phyloP scores from a whole-genome alignment of 30 jellyfish, hydroid and myxozoan species.

The Haliclystus octoradiatus region DNA sequence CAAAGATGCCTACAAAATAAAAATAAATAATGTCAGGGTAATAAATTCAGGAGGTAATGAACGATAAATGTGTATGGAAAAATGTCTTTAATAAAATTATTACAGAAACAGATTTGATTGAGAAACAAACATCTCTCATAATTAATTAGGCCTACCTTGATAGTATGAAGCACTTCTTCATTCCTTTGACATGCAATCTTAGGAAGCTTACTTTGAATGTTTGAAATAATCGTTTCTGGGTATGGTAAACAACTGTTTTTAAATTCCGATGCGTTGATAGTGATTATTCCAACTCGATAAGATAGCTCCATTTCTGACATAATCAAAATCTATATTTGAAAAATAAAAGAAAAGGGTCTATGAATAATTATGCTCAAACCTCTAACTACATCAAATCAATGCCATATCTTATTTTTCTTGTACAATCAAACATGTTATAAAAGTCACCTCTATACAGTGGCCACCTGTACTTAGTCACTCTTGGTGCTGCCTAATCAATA shows the following conservation, averaged over 20 bases:
- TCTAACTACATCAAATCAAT: too few species aligned
- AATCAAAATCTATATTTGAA: not conserved
- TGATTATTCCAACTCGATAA: not conserved
- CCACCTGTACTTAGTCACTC: too few species aligned
- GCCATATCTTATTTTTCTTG: too few species aligned
- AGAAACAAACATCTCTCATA: too few species aligned
- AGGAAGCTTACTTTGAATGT: slow-evolving; percentile 45
- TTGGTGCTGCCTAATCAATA: too few species aligned
- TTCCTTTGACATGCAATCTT: slow-evolving; percentile 45
- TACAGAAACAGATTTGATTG: too few species aligned
- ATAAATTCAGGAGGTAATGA: too few species aligned
- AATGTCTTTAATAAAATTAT: not conserved
- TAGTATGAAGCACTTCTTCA: slow-evolving; percentile 47
- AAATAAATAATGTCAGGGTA: too few species aligned
- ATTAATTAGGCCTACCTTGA: slow-evolving; percentile 73
- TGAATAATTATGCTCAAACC: too few species aligned
- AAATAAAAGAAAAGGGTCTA: not conserved
- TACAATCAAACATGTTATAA: too few species aligned
- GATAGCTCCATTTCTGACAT: not conserved
- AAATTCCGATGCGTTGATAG: not conserved
- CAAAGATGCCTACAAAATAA: slow-evolving; percentile 28
- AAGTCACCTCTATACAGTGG: too few species aligned
- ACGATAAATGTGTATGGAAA: too few species aligned
- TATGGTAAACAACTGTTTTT: slow-evolving; percentile 41
- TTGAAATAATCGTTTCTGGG: slow-evolving; percentile 35